Conservation (phyloP, 2,113 vertebrate genomes). For the Carassius auratus region DNA sequence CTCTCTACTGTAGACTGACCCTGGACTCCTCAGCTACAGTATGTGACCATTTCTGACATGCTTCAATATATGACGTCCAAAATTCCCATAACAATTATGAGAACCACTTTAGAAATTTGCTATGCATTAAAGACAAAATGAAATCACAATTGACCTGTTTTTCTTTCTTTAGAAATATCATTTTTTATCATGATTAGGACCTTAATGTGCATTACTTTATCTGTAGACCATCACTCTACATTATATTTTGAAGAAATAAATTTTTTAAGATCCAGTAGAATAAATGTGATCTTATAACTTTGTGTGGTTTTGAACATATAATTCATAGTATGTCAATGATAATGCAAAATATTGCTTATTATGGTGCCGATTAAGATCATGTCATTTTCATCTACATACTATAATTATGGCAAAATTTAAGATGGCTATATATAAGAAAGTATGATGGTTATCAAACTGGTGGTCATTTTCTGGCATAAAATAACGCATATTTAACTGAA, state of each 20-base stretch:
- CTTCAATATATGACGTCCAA: neutral
- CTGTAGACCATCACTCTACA: neutral
- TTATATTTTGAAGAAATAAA: neutral
- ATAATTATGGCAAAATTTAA: neutral
- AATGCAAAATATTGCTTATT: neutral
- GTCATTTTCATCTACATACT: neutral
- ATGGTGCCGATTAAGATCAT: neutral
- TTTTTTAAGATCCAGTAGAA: no score
- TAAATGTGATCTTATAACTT: no score
- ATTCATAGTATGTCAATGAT: neutral
- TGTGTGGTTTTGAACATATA: neutral
- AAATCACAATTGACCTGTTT: neutral
- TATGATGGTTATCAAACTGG: neutral
- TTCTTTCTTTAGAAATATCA: neutral
- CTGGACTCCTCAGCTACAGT: neutral
- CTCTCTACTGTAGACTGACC: slow-evolving; percentile 12
- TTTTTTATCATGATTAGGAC: neutral
- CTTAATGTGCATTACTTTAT: neutral
- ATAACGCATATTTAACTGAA: slow-evolving; percentile 7
- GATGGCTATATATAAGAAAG: neutral
- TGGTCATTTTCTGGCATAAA: neutral
- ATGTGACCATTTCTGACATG: slow-evolving; percentile 11
- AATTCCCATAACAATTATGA: slow-evolving; percentile 26
- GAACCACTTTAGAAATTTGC: neutral
- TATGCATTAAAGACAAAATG: neutral